These are phyloP conservation scores for Xylocopa sonorina DNA, from an alignment of 1,140 invertebrate genomes.

Conservation along the genomic window DNA sequence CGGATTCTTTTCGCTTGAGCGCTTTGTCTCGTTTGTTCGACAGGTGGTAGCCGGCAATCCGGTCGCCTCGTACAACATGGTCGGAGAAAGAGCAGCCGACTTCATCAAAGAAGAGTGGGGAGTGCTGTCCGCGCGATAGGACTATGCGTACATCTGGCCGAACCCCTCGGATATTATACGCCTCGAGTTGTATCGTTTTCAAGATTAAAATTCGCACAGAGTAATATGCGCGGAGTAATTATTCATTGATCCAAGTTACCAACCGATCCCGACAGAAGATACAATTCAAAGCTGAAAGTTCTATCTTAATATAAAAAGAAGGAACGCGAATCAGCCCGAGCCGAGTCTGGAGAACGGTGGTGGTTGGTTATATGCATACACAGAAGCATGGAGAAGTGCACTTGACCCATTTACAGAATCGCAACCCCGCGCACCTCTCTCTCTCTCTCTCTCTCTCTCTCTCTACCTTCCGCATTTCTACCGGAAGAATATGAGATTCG, in stretches of 20 bases:
- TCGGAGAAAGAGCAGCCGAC: constrained; percentile 83
- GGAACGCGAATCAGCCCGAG: constrained; percentile 1
- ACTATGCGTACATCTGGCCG: no score
- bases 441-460: neutral
- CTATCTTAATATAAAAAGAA: neutral
- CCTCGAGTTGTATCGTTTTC: no score
- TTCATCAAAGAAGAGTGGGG: constrained; percentile 80
- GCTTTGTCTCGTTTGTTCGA: constrained; percentile 28
- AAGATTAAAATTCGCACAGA: no score
- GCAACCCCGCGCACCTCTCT: constrained; percentile 40
- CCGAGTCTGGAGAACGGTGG: constrained; percentile 29
- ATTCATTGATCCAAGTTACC: no score
- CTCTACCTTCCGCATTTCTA: neutral
- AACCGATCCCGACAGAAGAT: no score
- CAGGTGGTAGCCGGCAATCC: constrained; percentile 80
- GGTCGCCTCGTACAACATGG: constrained; percentile 82
- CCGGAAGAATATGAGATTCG: no score
- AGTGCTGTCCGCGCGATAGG: no score
- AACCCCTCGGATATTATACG: no score
- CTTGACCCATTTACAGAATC: constrained; percentile 63
- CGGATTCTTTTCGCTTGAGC: no score
- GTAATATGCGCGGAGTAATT: no score
- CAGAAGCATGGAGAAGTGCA: constrained; percentile 39
- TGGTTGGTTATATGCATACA: no score
- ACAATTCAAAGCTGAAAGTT: no score